Conservation (phyloP, 1,140 invertebrate genomes). For the Drosophila virilis region DNA sequence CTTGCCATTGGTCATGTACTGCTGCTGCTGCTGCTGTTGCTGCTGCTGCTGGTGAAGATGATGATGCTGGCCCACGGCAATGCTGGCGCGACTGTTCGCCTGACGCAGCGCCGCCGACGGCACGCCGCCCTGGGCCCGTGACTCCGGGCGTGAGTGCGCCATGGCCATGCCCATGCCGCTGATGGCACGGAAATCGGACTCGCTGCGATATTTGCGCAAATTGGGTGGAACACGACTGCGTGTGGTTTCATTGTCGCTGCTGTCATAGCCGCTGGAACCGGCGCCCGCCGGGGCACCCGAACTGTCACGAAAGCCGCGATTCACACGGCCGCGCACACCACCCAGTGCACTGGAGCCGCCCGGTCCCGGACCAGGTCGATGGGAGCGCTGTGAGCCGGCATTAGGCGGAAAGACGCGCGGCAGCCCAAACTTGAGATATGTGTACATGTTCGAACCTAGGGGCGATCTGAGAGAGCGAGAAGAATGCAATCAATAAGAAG, state of each 20-base stretch:
- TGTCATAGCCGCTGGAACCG: slow-evolving; percentile 93
- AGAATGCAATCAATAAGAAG: neutral
- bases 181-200: slow-evolving; percentile 91
- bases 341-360: slow-evolving; percentile 81
- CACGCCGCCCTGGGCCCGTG: slow-evolving; percentile 66
- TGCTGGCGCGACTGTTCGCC: slow-evolving; percentile 82
- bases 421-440: slow-evolving; percentile 96
- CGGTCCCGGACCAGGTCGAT: slow-evolving; percentile 83
- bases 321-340: slow-evolving; percentile 77
- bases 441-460: slow-evolving; percentile 94
- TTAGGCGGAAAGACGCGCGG: slow-evolving; percentile 94
- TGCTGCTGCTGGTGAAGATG: slow-evolving; percentile 57
- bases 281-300: slow-evolving; percentile 64
- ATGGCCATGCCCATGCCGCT: slow-evolving; percentile 74
- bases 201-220: slow-evolving; percentile 89
- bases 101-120: slow-evolving; percentile 74
- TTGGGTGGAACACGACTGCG: slow-evolving; percentile 86
- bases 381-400: slow-evolving; percentile 87
- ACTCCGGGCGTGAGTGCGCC: slow-evolving; percentile 81
- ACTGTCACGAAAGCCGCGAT: slow-evolving; percentile 81
- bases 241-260: slow-evolving; percentile 89
- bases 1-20: slow-evolving; percentile 75
- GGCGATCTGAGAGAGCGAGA: slow-evolving; percentile 87
- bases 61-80: slow-evolving; percentile 74
- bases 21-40: slow-evolving; percentile 44